Base-by-base conservation (phyloP, 2,113 vertebrate species). In the Sminthopsis crassicaudata region DNA sequence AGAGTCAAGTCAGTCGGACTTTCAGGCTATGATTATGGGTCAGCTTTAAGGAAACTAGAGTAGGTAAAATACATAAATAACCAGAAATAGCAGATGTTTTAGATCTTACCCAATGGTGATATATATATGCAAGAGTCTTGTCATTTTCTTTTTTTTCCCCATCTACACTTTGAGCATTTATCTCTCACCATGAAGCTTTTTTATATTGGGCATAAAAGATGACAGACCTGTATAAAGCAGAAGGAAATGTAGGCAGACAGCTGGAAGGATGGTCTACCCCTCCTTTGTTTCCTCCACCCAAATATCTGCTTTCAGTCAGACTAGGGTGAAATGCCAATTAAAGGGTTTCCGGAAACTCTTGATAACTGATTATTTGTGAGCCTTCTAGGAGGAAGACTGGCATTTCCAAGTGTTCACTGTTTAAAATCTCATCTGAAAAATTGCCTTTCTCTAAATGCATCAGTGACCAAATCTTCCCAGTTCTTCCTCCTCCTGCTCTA, bases 391-490 rank as follows among this genome's bases (percentile, higher is more conserved):
- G 36, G 36, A 46, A 53, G 46, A 95, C 92, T 84, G 60, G 53
- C 46, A 46, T 97, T 97, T 97, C 93, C 10, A 91, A 53, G 95
- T 52, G 46, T 91, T 92, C 84, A 25, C 51, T 88, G 50, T 53
- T 48, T 42, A 91, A 97, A 98, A 96, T 88, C 51, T 97, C 94
- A 96, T 96, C 96, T 54, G 12, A 24, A n/a, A 91, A 96, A 92
- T 19, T 91, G 4, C 52, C 9, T 96, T 96, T 90, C 90, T 6
- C 94, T 97, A 53, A 60, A 95, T 89, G 89, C 67, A 94, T 91
- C 55, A 11, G 46, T 95, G 89, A 48, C 93, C 50, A 92, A 95
- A 8, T 90, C 53, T 95, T 94, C 60, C 96, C 14, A 8, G 14
- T 95, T 94, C 57, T 94, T 95, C 54, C 92, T 97, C 36, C 89